Conservation (phyloP, 2,797 vertebrate species). For the Acrocephalus scirpaceus region DNA sequence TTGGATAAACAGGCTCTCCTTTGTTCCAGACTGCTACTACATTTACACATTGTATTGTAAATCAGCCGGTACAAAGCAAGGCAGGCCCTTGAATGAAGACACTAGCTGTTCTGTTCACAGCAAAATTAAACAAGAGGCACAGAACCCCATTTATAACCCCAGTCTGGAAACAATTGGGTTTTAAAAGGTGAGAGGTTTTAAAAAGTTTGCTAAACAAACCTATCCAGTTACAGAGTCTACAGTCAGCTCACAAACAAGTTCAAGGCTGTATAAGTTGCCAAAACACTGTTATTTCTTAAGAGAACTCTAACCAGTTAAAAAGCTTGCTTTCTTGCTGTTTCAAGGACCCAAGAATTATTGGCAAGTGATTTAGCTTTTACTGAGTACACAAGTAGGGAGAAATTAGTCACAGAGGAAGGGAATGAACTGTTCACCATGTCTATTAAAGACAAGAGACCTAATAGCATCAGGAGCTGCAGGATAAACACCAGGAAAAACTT, state of each 20-base stretch:
- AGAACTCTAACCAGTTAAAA: slow-evolving; percentile 1
- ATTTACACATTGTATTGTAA: slow-evolving; percentile 54
- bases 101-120: slow-evolving; percentile 49
- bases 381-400: slow-evolving; percentile 5
- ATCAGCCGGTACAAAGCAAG: slow-evolving; percentile 18
- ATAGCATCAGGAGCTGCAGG: neutral
- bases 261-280: neutral
- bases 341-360: slow-evolving; percentile 33
- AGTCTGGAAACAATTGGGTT: slow-evolving; percentile 37
- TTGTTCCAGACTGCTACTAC: slow-evolving; percentile 51
- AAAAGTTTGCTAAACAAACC: slow-evolving; percentile 57
- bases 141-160: slow-evolving; percentile 36
- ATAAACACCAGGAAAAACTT: slow-evolving; percentile 26
- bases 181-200: slow-evolving; percentile 59
- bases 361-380: slow-evolving; percentile 46
- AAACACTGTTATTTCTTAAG: slow-evolving; percentile 4
- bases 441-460: slow-evolving; percentile 22
- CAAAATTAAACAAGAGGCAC: slow-evolving; percentile 32
- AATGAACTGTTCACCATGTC: slow-evolving; percentile 14
- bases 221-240: neutral
- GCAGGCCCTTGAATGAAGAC: slow-evolving; percentile 31
- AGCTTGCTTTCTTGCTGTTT: neutral
- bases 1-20: slow-evolving; percentile 58
- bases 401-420: slow-evolving; percentile 45
- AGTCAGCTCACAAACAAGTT: slow-evolving; percentile 22